These are phyloP conservation scores for Selenia dentaria DNA, from an alignment of 2,888 invertebrate genomes.

Conservation along the genomic window DNA sequence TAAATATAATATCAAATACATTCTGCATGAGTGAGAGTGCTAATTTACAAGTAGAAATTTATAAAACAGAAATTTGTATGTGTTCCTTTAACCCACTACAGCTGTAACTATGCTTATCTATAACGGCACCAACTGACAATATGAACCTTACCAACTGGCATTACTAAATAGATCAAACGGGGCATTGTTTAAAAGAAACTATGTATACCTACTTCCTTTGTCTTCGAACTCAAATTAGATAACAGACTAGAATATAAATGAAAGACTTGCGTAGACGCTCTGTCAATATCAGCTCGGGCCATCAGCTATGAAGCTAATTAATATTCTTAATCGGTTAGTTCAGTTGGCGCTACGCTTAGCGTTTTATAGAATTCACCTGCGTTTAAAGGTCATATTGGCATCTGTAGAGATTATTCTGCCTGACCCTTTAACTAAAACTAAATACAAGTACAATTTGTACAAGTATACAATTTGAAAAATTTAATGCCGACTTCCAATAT, in stretches of 20 bases:
- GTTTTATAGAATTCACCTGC: conserved; percentile 6
- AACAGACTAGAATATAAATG: conserved; percentile 70
- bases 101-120: neutral
- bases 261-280: conserved; percentile 43
- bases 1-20: neutral
- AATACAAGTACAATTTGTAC: too few relatives aligned
- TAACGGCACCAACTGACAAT: too few relatives aligned
- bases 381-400: too few relatives aligned
- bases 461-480: too few relatives aligned
- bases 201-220: conserved; percentile 77
- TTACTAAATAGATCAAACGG: conserved; percentile 56
- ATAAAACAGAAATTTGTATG: conserved; percentile 21
- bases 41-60: conserved; percentile 30
- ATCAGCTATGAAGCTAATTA: conserved; percentile 31
- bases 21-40: conserved; percentile 7
- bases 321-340: conserved; percentile 28
- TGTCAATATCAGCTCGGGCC: conserved; percentile 29
- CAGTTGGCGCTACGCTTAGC: neutral
- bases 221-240: conserved; percentile 71
- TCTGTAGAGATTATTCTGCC: too few relatives aligned
- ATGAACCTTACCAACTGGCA: conserved; percentile 27
- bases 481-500: too few relatives aligned
- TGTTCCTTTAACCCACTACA: neutral
- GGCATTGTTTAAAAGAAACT: conserved; percentile 58
- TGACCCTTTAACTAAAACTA: too few relatives aligned